phyloP scores from a whole-genome alignment of 2,888 invertebrate species.

The Catotricha subobsoleta region DNA sequence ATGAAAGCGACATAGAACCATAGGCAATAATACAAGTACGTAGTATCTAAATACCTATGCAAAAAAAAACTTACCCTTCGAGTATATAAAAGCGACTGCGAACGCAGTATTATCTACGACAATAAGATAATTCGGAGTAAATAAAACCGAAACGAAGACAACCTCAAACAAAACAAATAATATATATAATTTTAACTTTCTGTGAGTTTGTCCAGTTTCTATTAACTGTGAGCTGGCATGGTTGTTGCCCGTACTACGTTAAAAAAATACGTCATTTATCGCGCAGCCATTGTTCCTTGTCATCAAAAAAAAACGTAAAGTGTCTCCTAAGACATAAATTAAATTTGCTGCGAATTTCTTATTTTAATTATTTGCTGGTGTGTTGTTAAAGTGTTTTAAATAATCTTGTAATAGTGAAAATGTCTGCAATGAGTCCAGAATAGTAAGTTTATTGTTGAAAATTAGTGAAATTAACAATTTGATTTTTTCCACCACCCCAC shows the following conservation, averaged over 20 bases:
- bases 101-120: too few relatives aligned
- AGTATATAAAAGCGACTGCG: too few relatives aligned
- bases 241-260: neutral
- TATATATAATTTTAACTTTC: neutral
- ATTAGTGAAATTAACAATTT: conserved; percentile 1
- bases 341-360: conserved; percentile 3
- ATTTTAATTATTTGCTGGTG: conserved; percentile 5
- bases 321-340: conserved; percentile 3
- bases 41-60: too few relatives aligned
- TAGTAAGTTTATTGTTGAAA: conserved; percentile 40
- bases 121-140: neutral
- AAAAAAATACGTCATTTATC: conserved; percentile 4
- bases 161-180: neutral
- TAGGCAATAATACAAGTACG: too few relatives aligned
- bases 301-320: conserved; percentile 2
- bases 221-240: conserved; percentile 5
- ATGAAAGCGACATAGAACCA: too few relatives aligned
- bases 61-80: too few relatives aligned
- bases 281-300: conserved; percentile 6
- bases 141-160: neutral
- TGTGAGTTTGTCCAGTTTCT: too few relatives aligned
- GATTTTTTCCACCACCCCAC: neutral
- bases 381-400: conserved; percentile 3
- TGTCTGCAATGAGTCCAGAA: conserved; percentile 57
- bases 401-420: conserved; percentile 14